A percentile compares a stretch with the other conserved stretches of the same genome.
Evolutionary conservation across 1,140 invertebrate genomes (phyloP).

Genomic region (Nasonia vitripennis): DNA sequence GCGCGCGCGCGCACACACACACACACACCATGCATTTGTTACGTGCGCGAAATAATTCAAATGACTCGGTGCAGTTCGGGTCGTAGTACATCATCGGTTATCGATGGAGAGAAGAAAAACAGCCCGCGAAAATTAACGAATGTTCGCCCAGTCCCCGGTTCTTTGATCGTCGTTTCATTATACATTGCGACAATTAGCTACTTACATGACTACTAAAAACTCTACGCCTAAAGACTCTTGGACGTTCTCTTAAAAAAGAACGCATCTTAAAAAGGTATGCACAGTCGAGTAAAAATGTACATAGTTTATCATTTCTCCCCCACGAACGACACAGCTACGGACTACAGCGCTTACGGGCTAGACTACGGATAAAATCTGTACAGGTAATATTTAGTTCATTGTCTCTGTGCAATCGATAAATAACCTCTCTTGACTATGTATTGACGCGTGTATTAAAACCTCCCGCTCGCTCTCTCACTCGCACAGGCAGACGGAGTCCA

Average conservation of each 20-base stretch:
- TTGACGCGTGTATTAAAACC: no score
- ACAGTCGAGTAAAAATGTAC: slow-evolving; percentile 59
- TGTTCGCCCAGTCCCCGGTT: slow-evolving; percentile 5
- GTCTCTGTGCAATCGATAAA: background rate
- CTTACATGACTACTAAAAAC: slow-evolving; percentile 57
- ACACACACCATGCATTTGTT: background rate
- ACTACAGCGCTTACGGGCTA: slow-evolving; percentile 34
- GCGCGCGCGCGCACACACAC: no score
- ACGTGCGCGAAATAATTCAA: slow-evolving; percentile 19
- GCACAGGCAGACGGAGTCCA: background rate
- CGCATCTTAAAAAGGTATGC: slow-evolving; percentile 37
- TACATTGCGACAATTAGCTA: slow-evolving; percentile 57
- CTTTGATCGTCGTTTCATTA: background rate
- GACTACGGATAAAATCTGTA: slow-evolving; percentile 44
- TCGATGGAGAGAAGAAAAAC: slow-evolving; percentile 30
- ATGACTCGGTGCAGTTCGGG: slow-evolving; percentile 26
- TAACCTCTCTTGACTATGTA: slow-evolving; percentile 37
- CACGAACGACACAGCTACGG: slow-evolving; percentile 25
- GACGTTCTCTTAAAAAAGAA: slow-evolving; percentile 37
- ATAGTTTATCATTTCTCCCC: slow-evolving; percentile 37
- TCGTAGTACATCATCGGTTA: slow-evolving; percentile 35
- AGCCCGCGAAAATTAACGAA: slow-evolving; percentile 10
- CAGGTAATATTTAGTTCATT: slow-evolving; percentile 28
- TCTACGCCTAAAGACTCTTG: slow-evolving; percentile 50
- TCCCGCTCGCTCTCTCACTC: background rate